Evolutionary conservation across 2,888 invertebrate genomes (phyloP), one percentile per base, ranked within the genome.

Genomic region (Tipula lateralis): DNA sequence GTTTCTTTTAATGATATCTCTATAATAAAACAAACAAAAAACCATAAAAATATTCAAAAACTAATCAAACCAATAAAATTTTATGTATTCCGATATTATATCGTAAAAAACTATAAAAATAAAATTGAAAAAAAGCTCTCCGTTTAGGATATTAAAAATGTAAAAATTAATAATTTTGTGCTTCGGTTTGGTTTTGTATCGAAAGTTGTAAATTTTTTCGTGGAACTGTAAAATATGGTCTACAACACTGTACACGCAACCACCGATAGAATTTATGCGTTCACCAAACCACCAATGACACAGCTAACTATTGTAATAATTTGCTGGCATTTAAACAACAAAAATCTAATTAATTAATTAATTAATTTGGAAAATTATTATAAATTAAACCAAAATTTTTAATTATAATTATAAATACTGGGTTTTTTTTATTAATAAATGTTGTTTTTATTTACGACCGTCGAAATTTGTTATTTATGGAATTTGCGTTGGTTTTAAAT

Each of bases 1-100:
- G 94, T 93, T 30, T 24, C 7, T 32, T 32, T 32, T 82, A 29
- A 29, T 30, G 29, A n/a, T n/a, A n/a, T n/a, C 82, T 29, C n/a
- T 82, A 9, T 82, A n/a, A 39, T 39, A 39, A 16, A 44, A 44
- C 9, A 44, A n/a, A n/a, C n/a, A n/a, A n/a, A 44, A n/a, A 44
- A 16, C 16, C n/a, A 44, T 44, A 44, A 44, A 81, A 81, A n/a
- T 66, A 66, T 66, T 66, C 1, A 4, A 29, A 66, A 81, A 29
- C 13, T 81, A 30, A 81, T 29, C 81, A 13, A 81, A 29, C 29
- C 5, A 81, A n/a, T 30, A n/a, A 81, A 81, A 29, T 9, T 29
- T 81, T 29, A 81, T 36, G 36, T 0, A 4, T 32, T 32, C n/a
- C n/a, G 19, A 80, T 80, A 12, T 80, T 24, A 24, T 24, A 80